Conservation (phyloP, 1,140 invertebrate species). For the Helicoverpa armigera region DNA sequence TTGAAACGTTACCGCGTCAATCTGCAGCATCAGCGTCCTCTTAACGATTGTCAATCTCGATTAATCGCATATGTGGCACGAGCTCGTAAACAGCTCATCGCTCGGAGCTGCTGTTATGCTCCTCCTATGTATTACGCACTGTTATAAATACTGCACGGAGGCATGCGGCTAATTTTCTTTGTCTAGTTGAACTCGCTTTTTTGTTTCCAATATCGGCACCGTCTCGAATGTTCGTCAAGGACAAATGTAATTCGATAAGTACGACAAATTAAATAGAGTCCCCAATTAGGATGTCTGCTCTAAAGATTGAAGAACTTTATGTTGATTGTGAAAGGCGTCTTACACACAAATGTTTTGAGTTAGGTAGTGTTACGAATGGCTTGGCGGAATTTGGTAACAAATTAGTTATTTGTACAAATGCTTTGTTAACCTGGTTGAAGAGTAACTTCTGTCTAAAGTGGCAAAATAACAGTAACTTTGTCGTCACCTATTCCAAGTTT, state of each 20-base stretch:
- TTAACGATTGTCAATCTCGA: conserved; percentile 43
- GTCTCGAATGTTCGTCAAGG: not conserved
- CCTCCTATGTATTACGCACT: conserved; percentile 21
- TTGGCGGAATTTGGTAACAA: not conserved
- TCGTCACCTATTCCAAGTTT: no score
- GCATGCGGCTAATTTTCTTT: not conserved
- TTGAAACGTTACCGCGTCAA: conserved; percentile 24
- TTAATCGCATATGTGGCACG: conserved; percentile 33
- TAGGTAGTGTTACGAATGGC: not conserved
- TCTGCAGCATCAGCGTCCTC: conserved; percentile 16
- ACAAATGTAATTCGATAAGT: conserved; percentile 20
- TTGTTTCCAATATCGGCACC: not conserved
- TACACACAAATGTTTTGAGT: conserved; percentile 5
- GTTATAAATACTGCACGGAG: conserved; percentile 23
- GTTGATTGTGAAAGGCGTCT: conserved; percentile 1
- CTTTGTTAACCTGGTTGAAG: no score
- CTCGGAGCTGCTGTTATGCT: not conserved
- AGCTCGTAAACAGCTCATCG: conserved; percentile 20
- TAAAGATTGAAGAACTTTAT: conserved; percentile 9
- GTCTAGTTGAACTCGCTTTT: not conserved
- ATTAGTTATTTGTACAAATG: no score
- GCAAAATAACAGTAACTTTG: no score
- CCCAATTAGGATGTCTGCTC: conserved; percentile 19
- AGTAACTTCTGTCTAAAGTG: no score
- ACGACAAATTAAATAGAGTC: conserved; percentile 10